Evolutionary conservation across 2,888 invertebrate species (phyloP).

Genomic region (Thumatha senex): DNA sequence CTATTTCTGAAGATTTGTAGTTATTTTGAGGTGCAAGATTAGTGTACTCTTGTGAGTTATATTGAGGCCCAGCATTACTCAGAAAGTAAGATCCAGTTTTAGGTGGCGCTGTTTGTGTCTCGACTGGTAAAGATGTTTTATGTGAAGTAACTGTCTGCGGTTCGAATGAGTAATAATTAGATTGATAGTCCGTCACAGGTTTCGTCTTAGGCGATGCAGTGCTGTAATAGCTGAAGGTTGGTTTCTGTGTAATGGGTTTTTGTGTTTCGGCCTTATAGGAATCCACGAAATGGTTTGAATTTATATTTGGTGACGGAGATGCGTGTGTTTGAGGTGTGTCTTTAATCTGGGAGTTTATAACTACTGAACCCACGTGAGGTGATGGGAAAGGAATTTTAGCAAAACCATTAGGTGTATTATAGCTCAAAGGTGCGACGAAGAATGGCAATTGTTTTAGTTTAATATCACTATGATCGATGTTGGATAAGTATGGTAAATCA

Average conservation of each 20-base stretch:
- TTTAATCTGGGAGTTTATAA: conserved; percentile 84
- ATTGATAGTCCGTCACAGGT: conserved; percentile 47
- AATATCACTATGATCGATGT: conserved; percentile 87
- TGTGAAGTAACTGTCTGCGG: conserved; percentile 68
- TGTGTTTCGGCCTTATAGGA: conserved; percentile 45
- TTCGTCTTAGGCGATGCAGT: conserved; percentile 66
- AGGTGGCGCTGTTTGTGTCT: conserved; percentile 43
- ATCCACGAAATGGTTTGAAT: conserved; percentile 43
- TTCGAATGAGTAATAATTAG: conserved; percentile 72
- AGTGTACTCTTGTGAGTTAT: conserved; percentile 50
- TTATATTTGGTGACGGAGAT: conserved; percentile 25
- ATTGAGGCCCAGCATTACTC: conserved; percentile 52
- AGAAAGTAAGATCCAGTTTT: conserved; percentile 62
- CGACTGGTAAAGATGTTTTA: conserved; percentile 49
- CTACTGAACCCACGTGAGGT: conserved; percentile 94
- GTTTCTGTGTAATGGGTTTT: conserved; percentile 67
- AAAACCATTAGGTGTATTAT: conserved; percentile 92
- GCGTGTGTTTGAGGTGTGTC: conserved; percentile 47
- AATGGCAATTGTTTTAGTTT: conserved; percentile 90
- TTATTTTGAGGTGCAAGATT: conserved; percentile 47
- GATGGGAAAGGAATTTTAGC: conserved; percentile 93
- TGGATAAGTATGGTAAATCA: conserved; percentile 91
- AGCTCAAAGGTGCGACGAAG: conserved; percentile 93
- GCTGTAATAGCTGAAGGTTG: conserved; percentile 68
- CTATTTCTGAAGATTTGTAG: conserved; percentile 43